Base-by-base conservation (phyloP, 1,140 invertebrate species). In the Pseudomyrmex sp. region DNA sequence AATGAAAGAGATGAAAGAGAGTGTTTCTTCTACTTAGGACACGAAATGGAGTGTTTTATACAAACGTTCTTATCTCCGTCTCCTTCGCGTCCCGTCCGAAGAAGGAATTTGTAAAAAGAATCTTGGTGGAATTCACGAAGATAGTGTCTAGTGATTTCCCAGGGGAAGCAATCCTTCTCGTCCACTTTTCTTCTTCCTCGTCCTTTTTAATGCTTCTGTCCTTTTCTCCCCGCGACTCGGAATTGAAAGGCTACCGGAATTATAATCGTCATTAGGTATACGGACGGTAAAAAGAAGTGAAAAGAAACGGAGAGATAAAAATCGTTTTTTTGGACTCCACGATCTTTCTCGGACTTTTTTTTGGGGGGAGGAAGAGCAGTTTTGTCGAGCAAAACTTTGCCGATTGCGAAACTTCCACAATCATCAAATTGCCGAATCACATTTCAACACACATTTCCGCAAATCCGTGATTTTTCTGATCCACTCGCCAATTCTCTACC, bases 111-210 rank as follows among this genome's bases (percentile, higher is more conserved):
- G 15, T 48, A 68, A 70, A 52, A 72, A 66, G 66, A 88, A 85
- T 69, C 80, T 73, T 50, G 20, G 52, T 82, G 85, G 83, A 82
- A 88, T 85, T 82, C 86, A 52, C 75, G 61, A 73, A 72, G 68
- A 54, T 84, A 70, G 85, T 87, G 85, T 79, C 86, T 73, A 73
- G 76, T 88, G 87, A 88, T 88, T 88, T 88, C 86, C 83, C 86
- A 73, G 61, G 86, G 77, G 76, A 15, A 82, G 76, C 77, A 77
- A 88, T 88, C 82, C 66, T 50, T 83, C 54, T 82, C 62, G 61
- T 52, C 56, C 44, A 20, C 7, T 52, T 46, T 76, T 80, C 58
- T 66, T 52, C 35, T 7, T 35, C 5, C 35, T 35, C 5, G 35
- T 35, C 5, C 5, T 0, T 44, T 61, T 44, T 26, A 48, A 13